These are phyloP conservation scores for Anagrus nilaparvatae DNA, from an alignment of 1,140 invertebrate species.

Conservation along the genomic window DNA sequence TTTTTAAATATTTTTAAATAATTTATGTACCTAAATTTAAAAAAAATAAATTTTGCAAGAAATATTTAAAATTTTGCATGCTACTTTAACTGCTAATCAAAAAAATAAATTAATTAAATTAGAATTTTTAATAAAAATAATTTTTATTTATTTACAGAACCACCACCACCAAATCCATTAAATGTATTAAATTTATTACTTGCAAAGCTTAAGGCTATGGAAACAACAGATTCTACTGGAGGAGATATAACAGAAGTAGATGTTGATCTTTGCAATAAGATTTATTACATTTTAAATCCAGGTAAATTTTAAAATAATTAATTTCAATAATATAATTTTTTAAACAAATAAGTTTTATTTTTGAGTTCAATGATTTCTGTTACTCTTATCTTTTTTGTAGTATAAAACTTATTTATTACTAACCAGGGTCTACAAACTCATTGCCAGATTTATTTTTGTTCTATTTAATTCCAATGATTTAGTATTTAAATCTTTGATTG, in stretches of 20 bases:
- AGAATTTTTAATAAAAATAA: background rate
- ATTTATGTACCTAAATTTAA: background rate
- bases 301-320: too few relatives aligned
- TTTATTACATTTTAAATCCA: constrained; percentile 14
- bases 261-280: constrained; percentile 14
- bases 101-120: background rate
- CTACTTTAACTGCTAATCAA: background rate
- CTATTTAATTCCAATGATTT: too few relatives aligned
- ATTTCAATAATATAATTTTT: too few relatives aligned
- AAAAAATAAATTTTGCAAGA: background rate
- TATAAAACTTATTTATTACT: too few relatives aligned
- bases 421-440: too few relatives aligned
- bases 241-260: constrained; percentile 14
- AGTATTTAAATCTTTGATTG: too few relatives aligned
- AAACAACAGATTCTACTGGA: constrained; percentile 2
- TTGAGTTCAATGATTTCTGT: too few relatives aligned
- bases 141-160: constrained; percentile 9
- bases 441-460: too few relatives aligned
- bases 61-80: too few relatives aligned
- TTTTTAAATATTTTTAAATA: background rate
- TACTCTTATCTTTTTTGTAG: too few relatives aligned
- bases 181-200: constrained; percentile 15
- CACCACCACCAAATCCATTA: constrained; percentile 16
- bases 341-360: too few relatives aligned
- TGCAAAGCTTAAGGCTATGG: constrained; percentile 14